These are phyloP conservation scores for Atherinomorus stipes DNA, from an alignment of 2,113 vertebrate species.

Conservation along the genomic window DNA sequence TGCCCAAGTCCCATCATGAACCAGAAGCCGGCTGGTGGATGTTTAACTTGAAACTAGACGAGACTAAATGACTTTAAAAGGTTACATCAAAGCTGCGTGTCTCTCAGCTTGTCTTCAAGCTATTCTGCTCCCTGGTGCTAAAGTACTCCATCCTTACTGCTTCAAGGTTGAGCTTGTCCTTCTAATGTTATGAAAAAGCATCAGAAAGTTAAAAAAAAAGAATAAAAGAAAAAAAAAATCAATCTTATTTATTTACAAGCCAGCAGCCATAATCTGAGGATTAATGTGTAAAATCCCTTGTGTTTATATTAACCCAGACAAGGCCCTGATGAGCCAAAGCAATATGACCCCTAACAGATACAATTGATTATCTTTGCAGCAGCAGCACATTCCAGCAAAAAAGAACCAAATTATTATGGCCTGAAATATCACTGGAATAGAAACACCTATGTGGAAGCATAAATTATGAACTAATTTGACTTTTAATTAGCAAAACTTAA, in stretches of 20 bases:
- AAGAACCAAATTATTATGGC: background rate
- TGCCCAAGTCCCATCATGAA: background rate
- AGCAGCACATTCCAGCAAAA: background rate
- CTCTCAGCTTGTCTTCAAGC: background rate
- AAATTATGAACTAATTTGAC: background rate
- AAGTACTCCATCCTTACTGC: background rate
- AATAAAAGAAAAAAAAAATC: conserved; percentile 11
- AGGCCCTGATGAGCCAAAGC: background rate
- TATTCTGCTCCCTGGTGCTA: background rate
- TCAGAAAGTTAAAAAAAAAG: background rate
- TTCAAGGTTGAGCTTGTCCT: background rate
- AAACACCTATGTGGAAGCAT: background rate
- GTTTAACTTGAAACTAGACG: background rate
- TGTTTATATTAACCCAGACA: background rate
- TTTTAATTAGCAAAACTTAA: background rate
- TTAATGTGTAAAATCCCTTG: background rate
- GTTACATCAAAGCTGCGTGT: background rate
- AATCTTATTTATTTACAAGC: background rate
- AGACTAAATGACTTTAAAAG: background rate
- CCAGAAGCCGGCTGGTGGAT: background rate
- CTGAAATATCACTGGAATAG: background rate
- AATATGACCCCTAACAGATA: background rate
- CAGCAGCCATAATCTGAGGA: background rate
- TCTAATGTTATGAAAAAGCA: conserved; percentile 3
- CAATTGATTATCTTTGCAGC: background rate